phyloP scores from a whole-genome alignment of 2,888 invertebrate species.

The Phaonia tiefii region DNA sequence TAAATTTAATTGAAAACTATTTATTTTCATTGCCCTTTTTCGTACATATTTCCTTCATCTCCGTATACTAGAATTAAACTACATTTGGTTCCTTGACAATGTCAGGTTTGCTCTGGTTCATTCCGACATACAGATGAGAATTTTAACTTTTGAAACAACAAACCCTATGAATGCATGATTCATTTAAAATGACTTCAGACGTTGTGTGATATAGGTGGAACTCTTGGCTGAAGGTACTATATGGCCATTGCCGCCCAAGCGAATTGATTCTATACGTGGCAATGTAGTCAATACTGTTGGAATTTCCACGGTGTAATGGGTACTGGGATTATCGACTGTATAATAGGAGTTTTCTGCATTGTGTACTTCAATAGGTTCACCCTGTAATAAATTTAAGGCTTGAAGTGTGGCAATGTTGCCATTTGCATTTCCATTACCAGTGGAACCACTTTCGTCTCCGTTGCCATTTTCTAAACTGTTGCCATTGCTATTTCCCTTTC shows the following conservation, averaged over 20 bases:
- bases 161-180: not conserved
- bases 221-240: conserved; percentile 74
- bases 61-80: conserved; percentile 23
- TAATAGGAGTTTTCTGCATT: conserved; percentile 72
- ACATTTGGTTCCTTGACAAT: not conserved
- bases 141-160: not conserved
- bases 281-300: conserved; percentile 74
- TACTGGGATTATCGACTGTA: conserved; percentile 73
- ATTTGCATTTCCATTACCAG: not conserved
- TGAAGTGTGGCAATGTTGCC: conserved; percentile 23
- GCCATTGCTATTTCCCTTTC: conserved; percentile 51
- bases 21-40: conserved; percentile 34
- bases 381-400: conserved; percentile 43
- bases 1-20: conserved; percentile 20
- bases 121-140: too few relatives aligned
- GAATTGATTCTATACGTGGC: conserved; percentile 62
- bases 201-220: conserved; percentile 72
- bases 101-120: not conserved
- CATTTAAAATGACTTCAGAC: conserved; percentile 49
- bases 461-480: conserved; percentile 43
- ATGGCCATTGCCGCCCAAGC: conserved; percentile 49
- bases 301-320: conserved; percentile 76
- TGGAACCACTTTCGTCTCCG: conserved; percentile 28
- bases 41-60: conserved; percentile 1
- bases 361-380: conserved; percentile 2